Conservation (phyloP, 2,797 vertebrate species). For the Enteromius unitaeniatus region DNA sequence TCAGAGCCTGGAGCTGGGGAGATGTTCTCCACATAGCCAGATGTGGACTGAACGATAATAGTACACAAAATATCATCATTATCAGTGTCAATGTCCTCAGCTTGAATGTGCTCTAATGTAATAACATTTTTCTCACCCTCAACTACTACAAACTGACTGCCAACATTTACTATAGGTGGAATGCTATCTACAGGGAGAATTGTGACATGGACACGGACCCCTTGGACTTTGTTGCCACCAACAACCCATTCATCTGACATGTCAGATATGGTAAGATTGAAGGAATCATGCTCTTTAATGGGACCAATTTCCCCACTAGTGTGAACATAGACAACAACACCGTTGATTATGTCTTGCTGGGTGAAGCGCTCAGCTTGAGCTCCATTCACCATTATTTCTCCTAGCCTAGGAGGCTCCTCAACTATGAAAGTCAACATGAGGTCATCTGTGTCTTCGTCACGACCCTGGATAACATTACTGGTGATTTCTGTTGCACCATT, state of each 20-base stretch:
- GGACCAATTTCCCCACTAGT: constrained; percentile 87
- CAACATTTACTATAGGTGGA: constrained; percentile 79
- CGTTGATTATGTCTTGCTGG: constrained; percentile 85
- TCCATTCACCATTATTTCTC: constrained; percentile 83
- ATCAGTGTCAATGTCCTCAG: constrained; percentile 84
- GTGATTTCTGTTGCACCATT: constrained; percentile 85
- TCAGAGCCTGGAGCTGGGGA: constrained; percentile 85
- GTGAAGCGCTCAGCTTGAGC: constrained; percentile 82
- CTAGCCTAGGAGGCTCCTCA: constrained; percentile 82
- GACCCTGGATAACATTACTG: constrained; percentile 81
- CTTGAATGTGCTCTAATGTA: constrained; percentile 80
- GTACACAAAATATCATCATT: constrained; percentile 86
- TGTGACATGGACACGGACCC: constrained; percentile 82
- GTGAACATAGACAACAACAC: constrained; percentile 83
- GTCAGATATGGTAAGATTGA: constrained; percentile 85
- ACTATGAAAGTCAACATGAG: constrained; percentile 85
- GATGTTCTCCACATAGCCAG: constrained; percentile 89
- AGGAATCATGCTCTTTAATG: constrained; percentile 80
- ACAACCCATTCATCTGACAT: constrained; percentile 83
- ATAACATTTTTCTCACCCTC: constrained; percentile 87
- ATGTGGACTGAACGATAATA: constrained; percentile 83
- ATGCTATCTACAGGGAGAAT: constrained; percentile 86
- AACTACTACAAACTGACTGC: constrained; percentile 77
- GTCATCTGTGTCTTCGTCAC: constrained; percentile 83
- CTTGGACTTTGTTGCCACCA: constrained; percentile 83